Evolutionary conservation across 2,888 invertebrate genomes (phyloP), one percentile per base, ranked within the genome.

Genomic region (Idaea aversata): DNA sequence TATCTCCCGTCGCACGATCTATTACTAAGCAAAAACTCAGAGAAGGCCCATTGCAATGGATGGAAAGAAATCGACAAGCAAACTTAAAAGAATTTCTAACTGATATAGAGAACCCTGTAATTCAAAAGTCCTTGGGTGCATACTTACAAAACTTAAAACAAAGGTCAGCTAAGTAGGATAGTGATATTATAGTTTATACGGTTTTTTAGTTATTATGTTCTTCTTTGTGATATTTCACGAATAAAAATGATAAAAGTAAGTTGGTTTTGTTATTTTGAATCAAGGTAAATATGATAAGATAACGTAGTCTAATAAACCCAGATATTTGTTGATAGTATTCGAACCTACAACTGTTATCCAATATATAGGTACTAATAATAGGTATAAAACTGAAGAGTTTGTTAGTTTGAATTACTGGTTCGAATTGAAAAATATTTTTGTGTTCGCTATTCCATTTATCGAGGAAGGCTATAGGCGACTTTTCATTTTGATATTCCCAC

Each of bases 141-240:
- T 98, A 97, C 80, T 87, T 97, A 57, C 94, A 96, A 75, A 88
- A 92, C 59, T 86, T 97, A 62, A 97, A 96, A 80, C 93, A 94
- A 73, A 95, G 94, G 77, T 78, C 85, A 59, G 76, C 80, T 16
- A 88, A 88, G 68, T 85, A 68, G 71, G 63, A 36, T 60, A 63
- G 7, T 47, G 13, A 6, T 7, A 7, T 10, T 47, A 10, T 36
- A 10, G 10, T 36, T 36, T 1, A 36, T 0, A 7, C 6, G 5
- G 5, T 36, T 36, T 36, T 36, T 7, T 7, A 10, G 36, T 36
- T 5, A 5, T 36, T 6, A 47, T 7, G 47, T 47, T 4, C 47
- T 25, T 25, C 25, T 25, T 25, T 25, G 25, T 25, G 25, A 25
- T 25, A 25, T 25, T 25, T 3, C 25, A 25, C 3, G 25, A 25